Evolutionary conservation across 1,140 invertebrate genomes (phyloP).

Genomic region (Lysiphlebus fabarum): DNA sequence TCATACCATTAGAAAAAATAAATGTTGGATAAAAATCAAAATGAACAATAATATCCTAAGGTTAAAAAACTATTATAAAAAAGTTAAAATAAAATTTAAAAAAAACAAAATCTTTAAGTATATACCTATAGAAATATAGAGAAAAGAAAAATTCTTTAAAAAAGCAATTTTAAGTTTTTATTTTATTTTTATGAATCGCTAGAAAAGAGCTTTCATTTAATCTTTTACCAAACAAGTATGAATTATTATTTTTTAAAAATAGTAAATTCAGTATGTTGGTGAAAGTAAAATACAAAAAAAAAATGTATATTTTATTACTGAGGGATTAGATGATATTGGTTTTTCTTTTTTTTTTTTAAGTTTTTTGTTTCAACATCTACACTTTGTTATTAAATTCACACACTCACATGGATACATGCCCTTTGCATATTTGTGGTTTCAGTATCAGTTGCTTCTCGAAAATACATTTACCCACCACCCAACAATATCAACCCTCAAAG

Average conservation of each 20-base stretch:
- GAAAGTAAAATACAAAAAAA: background rate
- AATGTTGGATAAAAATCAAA: too few species aligned
- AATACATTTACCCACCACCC: too few species aligned
- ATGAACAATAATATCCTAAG: too few species aligned
- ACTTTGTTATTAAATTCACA: background rate
- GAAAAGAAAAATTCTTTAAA: background rate
- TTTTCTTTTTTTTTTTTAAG: background rate
- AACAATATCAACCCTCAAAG: too few species aligned
- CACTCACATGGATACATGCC: too few species aligned
- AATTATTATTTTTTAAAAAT: slow-evolving; percentile 20
- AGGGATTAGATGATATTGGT: background rate
- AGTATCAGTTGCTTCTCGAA: too few species aligned
- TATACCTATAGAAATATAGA: background rate
- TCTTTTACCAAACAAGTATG: slow-evolving; percentile 20
- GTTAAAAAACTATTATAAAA: background rate
- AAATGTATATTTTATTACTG: background rate
- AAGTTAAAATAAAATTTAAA: too few species aligned
- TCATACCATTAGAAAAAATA: too few species aligned
- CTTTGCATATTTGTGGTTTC: too few species aligned
- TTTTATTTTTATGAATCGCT: background rate
- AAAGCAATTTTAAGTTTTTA: slow-evolving; percentile 16
- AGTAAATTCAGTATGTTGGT: background rate
- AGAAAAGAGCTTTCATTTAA: slow-evolving; percentile 18
- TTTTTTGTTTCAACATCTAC: background rate
- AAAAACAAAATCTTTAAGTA: slow-evolving; percentile 1